These are phyloP conservation scores for Atherinosoma microstoma DNA, from an alignment of 2,797 vertebrate species.

Conservation along the genomic window DNA sequence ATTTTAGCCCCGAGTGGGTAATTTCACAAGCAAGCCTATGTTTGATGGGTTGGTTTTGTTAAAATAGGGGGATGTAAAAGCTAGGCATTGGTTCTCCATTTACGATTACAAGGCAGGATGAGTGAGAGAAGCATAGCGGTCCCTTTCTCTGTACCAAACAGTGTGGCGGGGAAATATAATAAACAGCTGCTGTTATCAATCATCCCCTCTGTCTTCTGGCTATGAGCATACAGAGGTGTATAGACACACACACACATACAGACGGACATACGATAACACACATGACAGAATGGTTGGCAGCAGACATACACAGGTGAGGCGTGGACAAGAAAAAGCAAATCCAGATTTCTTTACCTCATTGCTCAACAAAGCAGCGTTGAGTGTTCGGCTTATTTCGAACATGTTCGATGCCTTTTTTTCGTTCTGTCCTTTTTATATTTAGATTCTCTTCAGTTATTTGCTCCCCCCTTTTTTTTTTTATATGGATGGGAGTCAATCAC, in stretches of 20 bases:
- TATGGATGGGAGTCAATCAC: slow-evolving; percentile 78
- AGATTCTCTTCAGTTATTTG: slow-evolving; percentile 75
- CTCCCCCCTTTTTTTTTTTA: slow-evolving; percentile 64
- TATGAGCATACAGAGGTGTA: slow-evolving; percentile 62
- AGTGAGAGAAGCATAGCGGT: slow-evolving; percentile 67
- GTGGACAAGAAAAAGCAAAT: slow-evolving; percentile 70
- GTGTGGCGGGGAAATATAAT: slow-evolving; percentile 59
- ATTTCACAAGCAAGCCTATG: slow-evolving; percentile 92
- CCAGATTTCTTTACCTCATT: slow-evolving; percentile 94
- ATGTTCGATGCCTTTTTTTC: slow-evolving; percentile 84
- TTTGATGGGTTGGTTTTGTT: slow-evolving; percentile 87
- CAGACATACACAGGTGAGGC: slow-evolving; percentile 76
- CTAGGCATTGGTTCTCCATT: slow-evolving; percentile 64
- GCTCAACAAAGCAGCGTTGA: slow-evolving; percentile 99
- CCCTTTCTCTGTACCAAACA: slow-evolving; percentile 55
- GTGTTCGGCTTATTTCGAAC: slow-evolving; percentile 99
- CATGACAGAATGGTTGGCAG: slow-evolving; percentile 78
- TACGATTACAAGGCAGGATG: slow-evolving; percentile 69
- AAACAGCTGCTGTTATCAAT: slow-evolving; percentile 71
- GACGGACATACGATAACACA: slow-evolving; percentile 62
- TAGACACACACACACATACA: slow-evolving; percentile 58
- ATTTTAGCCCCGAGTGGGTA: slow-evolving; percentile 84
- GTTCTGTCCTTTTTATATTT: slow-evolving; percentile 65
- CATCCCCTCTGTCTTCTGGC: slow-evolving; percentile 60
- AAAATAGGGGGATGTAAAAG: slow-evolving; percentile 81